Conservation (phyloP, 2,113 vertebrate species). For the Choloepus hoffmanni region DNA sequence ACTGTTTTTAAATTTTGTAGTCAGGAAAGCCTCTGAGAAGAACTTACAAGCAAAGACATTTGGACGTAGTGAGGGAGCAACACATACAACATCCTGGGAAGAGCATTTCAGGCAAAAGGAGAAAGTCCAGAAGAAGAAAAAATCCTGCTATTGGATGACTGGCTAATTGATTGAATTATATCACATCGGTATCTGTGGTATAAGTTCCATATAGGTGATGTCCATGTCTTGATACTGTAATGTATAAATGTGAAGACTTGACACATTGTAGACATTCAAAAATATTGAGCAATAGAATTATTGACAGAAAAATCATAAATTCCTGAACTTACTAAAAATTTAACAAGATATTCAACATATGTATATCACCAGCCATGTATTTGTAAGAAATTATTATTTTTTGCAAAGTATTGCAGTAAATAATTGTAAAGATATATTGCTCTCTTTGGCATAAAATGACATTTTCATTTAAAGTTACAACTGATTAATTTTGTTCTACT, state of each 20-base stretch:
- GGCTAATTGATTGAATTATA: not conserved
- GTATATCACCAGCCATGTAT: not conserved
- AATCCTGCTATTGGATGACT: not conserved
- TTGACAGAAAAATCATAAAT: not conserved
- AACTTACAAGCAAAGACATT: not conserved
- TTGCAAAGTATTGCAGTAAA: not conserved
- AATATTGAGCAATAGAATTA: not conserved
- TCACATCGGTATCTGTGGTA: not conserved
- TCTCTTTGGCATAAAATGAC: not conserved
- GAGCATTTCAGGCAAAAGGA: not conserved
- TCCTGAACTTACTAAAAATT: not conserved
- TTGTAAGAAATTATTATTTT: not conserved
- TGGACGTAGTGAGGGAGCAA: not conserved
- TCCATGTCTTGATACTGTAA: not conserved
- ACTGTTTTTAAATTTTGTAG: not conserved
- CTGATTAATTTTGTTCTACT: not conserved
- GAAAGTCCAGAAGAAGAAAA: not conserved
- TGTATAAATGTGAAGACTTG: not conserved
- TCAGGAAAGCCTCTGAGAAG: not conserved
- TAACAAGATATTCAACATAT: not conserved
- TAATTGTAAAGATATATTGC: not conserved
- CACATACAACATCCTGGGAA: not conserved
- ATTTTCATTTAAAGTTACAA: not conserved
- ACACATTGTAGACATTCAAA: not conserved
- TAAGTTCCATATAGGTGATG: not conserved